phyloP scores from a whole-genome alignment of 2,888 invertebrate species.

The Leucophenga montana region DNA sequence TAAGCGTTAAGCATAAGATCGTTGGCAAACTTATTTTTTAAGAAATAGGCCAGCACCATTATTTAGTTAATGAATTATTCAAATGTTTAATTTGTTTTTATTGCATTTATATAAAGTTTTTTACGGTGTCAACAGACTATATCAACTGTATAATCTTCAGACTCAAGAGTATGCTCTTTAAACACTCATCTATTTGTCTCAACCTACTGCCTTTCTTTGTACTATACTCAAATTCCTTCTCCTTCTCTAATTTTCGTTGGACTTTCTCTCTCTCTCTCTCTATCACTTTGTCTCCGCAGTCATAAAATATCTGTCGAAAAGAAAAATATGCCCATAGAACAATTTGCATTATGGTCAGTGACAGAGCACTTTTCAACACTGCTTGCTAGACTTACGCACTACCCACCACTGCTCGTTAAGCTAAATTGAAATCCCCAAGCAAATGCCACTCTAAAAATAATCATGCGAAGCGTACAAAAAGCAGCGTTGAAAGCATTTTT shows the following conservation, averaged over 20 bases:
- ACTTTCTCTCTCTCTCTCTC: conserved; percentile 20
- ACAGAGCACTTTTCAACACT: conserved; percentile 11
- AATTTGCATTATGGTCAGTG: conserved; percentile 23
- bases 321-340: conserved; percentile 17
- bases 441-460: background rate
- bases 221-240: no score
- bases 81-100: conserved; percentile 18
- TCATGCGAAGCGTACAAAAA: background rate
- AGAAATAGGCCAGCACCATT: no score
- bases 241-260: background rate
- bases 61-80: no score
- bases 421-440: background rate
- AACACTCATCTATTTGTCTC: no score
- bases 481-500: conserved; percentile 51
- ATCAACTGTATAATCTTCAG: no score
- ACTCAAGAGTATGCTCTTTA: no score
- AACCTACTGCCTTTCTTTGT: no score
- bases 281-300: background rate
- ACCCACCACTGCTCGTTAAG: no score
- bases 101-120: no score
- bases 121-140: no score
- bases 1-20: no score
- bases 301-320: background rate
- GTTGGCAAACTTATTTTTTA: no score
- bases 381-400: background rate